Evolutionary conservation across 2,888 invertebrate genomes (phyloP).

Genomic region (Altica lythri): DNA sequence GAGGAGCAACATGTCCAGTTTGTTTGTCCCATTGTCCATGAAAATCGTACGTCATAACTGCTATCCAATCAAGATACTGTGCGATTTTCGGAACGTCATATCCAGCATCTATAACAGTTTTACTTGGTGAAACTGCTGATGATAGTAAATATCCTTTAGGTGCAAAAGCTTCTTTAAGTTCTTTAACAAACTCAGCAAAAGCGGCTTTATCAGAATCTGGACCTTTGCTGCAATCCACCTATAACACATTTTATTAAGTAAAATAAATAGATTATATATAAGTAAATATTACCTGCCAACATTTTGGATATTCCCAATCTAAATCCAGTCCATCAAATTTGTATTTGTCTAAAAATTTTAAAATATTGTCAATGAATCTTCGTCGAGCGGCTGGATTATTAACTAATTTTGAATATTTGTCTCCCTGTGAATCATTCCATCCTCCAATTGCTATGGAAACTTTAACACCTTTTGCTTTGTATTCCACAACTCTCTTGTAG

Average conservation of each 20-base stretch:
- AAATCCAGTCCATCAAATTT: constrained; percentile 92
- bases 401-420: constrained; percentile 85
- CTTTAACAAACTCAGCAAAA: constrained; percentile 75
- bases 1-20: constrained; percentile 87
- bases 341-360: constrained; percentile 78
- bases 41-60: constrained; percentile 91
- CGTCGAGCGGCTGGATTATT: constrained; percentile 74
- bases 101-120: constrained; percentile 82
- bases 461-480: constrained; percentile 79
- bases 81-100: constrained; percentile 81
- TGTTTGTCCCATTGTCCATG: constrained; percentile 92
- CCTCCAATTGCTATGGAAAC: constrained; percentile 90
- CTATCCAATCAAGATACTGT: constrained; percentile 83
- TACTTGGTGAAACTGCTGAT: constrained; percentile 86
- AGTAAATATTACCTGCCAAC: constrained; percentile 72
- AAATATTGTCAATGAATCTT: constrained; percentile 74
- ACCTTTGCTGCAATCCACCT: constrained; percentile 86
- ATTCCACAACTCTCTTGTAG: constrained; percentile 80
- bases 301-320: constrained; percentile 94
- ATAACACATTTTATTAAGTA: too few species aligned
- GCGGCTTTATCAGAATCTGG: constrained; percentile 81
- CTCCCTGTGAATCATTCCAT: constrained; percentile 92
- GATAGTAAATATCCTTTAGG: constrained; percentile 68
- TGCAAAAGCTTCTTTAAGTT: constrained; percentile 64
- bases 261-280: too few species aligned